Percentiles rank a stretch among this genome's conserved stretches.
Conservation (phyloP, 2,113 vertebrate genomes). For the Apteryx mantelli region DNA sequence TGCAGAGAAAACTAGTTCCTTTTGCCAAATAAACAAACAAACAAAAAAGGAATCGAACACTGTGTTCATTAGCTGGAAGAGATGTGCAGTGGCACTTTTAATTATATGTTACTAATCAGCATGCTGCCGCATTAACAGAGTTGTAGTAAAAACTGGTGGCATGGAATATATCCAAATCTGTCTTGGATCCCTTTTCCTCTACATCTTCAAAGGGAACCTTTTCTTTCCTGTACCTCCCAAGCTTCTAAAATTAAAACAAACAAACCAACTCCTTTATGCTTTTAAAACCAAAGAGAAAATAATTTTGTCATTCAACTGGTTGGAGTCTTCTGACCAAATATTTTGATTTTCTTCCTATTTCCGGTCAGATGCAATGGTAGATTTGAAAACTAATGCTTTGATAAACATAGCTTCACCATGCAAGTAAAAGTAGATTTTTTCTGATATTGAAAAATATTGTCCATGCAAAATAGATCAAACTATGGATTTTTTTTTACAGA, state of each 20-base stretch:
- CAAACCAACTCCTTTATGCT: not conserved
- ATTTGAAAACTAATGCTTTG: not conserved
- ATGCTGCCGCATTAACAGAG: slow-evolving; percentile 62
- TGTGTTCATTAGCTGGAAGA: slow-evolving; percentile 68
- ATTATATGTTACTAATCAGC: slow-evolving; percentile 70
- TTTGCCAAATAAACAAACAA: slow-evolving; percentile 64
- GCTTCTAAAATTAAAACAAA: slow-evolving; percentile 36
- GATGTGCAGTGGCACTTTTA: slow-evolving; percentile 60
- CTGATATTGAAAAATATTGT: not conserved
- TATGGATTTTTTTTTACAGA: not conserved
- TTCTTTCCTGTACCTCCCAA: slow-evolving; percentile 27
- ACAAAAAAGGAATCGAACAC: slow-evolving; percentile 52
- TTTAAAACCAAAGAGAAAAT: not conserved
- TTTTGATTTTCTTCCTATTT: not conserved
- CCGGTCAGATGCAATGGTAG: not conserved
- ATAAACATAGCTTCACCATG: not conserved
- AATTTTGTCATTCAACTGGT: not conserved
- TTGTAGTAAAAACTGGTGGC: slow-evolving; percentile 57
- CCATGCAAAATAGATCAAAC: not conserved
- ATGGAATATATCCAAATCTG: slow-evolving; percentile 62
- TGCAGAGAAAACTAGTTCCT: slow-evolving; percentile 3
- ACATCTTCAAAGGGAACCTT: slow-evolving; percentile 39
- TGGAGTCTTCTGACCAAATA: not conserved
- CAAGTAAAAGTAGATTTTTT: not conserved
- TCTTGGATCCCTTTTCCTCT: slow-evolving; percentile 53